Evolutionary conservation across 2,888 invertebrate genomes (phyloP), one percentile per base, ranked within the genome.

Genomic region (Camptogramma bilineatum): DNA sequence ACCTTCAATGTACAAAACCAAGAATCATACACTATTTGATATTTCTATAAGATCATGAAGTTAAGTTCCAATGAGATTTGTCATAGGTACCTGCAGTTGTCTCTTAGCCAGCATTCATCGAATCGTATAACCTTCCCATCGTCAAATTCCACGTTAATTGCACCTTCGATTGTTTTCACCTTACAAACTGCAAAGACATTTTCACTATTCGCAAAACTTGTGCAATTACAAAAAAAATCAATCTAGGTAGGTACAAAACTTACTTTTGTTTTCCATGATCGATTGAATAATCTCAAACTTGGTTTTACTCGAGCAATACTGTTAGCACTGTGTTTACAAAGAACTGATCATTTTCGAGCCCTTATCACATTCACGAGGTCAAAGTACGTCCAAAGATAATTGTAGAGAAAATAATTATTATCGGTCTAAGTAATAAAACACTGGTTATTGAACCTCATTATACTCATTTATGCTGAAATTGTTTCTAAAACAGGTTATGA

Each of bases 71-170:
- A 28, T 28, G 7, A 28, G 7, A 3, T 21, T 21, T 5, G 28
- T 1, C 28, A 28, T 42, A 62, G 59, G 72, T 78, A 95, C 91
- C 94, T 92, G 88, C 95, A 95, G 74, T 95, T 93, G 76, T 95
- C 95, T 65, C 95, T 83, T 10, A 95, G 86, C 95, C 95, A 95
- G 70, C 89, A 85, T 61, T 89, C 89, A 75, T 93, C 90, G 70
- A 91, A 88, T 28, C 64, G 72, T 60, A 88, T 76, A 9, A 69
- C 67, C 28, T 72, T 78, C n/a, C 77, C 85, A 73, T 81, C 71
- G n/a, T 70, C 67, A 55, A 87, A 88, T 13, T 69, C 59, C 5
- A 90, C 73, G 9, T 75, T 74, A 13, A 90, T 69, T 1, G 81
- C 74, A 56, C 73, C 73, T 39, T 81, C 76, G 44, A 77, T 62